Evolutionary conservation across 2,113 vertebrate species (phyloP).

Genomic region (Microcebus jonahi): DNA sequence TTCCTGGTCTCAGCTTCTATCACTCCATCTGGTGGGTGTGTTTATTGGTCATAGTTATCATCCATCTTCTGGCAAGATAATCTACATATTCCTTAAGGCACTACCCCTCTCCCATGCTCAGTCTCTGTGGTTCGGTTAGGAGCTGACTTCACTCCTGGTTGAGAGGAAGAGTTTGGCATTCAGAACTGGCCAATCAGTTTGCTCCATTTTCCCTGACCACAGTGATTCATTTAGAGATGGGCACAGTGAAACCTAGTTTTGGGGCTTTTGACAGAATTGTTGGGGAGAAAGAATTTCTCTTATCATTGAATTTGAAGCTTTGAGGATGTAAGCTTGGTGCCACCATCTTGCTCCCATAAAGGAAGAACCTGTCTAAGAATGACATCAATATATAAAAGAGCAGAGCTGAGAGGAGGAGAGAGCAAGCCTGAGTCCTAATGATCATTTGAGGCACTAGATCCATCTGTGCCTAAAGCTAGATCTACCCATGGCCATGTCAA

Average conservation of each 20-base stretch:
- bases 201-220: background rate
- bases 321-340: background rate
- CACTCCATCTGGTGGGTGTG: background rate
- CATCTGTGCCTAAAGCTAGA: background rate
- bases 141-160: background rate
- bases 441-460: background rate
- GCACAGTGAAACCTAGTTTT: background rate
- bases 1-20: slow-evolving; percentile 7
- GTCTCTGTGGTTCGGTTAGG: background rate
- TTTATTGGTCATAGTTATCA: background rate
- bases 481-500: background rate
- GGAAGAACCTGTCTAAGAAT: background rate
- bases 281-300: background rate
- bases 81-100: slow-evolving; percentile 9
- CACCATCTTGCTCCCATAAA: background rate
- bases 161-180: background rate
- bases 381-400: background rate
- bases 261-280: background rate
- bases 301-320: slow-evolving; percentile 22
- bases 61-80: background rate
- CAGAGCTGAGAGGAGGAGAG: slow-evolving; percentile 20
- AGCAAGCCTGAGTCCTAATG: background rate
- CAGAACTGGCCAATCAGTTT: background rate
- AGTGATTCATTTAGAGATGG: slow-evolving; percentile 2
- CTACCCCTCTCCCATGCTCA: background rate